A percentile compares a stretch with the other conserved stretches of the same genome.
These are phyloP conservation scores for Liopterus haemorrhoidalis DNA, from an alignment of 2,888 invertebrate species.

Conservation along the genomic window DNA sequence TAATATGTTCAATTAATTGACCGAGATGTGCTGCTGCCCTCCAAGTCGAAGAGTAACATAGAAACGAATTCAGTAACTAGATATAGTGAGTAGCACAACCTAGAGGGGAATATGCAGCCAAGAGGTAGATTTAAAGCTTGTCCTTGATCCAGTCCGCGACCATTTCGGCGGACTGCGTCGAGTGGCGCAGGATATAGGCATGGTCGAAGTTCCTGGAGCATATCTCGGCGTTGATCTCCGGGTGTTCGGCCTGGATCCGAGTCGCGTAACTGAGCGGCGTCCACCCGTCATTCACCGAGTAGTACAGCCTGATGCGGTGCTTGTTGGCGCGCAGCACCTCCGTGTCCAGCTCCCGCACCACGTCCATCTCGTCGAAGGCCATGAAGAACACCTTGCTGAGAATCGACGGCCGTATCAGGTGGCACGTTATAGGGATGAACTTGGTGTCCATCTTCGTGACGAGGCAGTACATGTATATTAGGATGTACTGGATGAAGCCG, in stretches of 20 bases:
- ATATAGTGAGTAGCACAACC: too few species aligned
- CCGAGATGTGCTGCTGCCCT: too few species aligned
- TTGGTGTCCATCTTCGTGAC: slow-evolving; percentile 49
- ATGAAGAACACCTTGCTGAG: slow-evolving; percentile 62
- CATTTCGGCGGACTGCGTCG: slow-evolving; percentile 50
- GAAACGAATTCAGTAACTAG: too few species aligned
- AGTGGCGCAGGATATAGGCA: slow-evolving; percentile 71
- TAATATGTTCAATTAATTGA: too few species aligned
- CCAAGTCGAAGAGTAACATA: too few species aligned
- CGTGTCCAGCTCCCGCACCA: slow-evolving; percentile 61
- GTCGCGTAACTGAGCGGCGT: slow-evolving; percentile 67
- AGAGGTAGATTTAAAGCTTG: too few species aligned
- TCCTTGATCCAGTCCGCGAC: slow-evolving; percentile 40
- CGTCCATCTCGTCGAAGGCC: slow-evolving; percentile 75
- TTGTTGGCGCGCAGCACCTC: slow-evolving; percentile 53
- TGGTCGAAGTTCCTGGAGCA: slow-evolving; percentile 61
- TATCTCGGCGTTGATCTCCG: slow-evolving; percentile 55
- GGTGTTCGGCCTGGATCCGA: slow-evolving; percentile 56
- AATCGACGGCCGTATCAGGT: slow-evolving; percentile 55
- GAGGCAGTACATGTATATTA: slow-evolving; percentile 54
- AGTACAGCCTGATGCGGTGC: slow-evolving; percentile 70
- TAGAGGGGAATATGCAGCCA: too few species aligned
- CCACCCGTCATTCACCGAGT: slow-evolving; percentile 77
- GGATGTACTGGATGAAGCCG: slow-evolving; percentile 44
- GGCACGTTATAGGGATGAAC: slow-evolving; percentile 49